phyloP scores from a whole-genome alignment of 2,797 vertebrate species.

The Oreortyx pictus region DNA sequence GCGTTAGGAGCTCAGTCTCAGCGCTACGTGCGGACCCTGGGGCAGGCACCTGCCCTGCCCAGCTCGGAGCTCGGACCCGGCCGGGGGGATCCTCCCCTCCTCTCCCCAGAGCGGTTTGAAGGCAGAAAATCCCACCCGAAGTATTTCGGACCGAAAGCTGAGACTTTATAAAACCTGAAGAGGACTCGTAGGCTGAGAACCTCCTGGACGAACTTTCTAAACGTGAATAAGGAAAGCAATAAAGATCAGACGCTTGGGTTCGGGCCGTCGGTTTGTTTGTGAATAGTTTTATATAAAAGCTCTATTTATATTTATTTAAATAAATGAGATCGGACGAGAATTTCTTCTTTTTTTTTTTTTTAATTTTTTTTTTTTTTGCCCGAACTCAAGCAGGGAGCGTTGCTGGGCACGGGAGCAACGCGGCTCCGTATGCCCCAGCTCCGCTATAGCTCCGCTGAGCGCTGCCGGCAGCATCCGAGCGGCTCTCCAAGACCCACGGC shows the following conservation, averaged over 20 bases:
- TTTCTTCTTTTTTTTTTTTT: background rate
- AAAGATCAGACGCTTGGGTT: slow-evolving; percentile 6
- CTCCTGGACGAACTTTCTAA: slow-evolving; percentile 22
- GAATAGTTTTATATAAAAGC: slow-evolving; percentile 88
- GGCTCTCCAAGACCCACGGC: background rate
- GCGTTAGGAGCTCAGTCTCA: slow-evolving; percentile 18
- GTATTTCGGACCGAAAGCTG: background rate
- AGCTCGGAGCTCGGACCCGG: background rate
- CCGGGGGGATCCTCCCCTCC: background rate
- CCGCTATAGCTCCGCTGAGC: background rate
- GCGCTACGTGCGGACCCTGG: slow-evolving; percentile 21
- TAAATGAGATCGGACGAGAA: slow-evolving; percentile 79
- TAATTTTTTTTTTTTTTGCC: background rate
- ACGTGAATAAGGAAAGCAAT: background rate
- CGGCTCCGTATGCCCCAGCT: background rate
- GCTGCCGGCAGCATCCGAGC: background rate
- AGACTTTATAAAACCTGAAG: background rate
- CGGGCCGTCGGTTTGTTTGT: slow-evolving; percentile 77
- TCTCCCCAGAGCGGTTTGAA: background rate
- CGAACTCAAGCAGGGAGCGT: background rate
- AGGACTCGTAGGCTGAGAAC: slow-evolving; percentile 38
- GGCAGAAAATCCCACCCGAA: background rate
- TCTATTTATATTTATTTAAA: slow-evolving; percentile 99
- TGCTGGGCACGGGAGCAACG: background rate
- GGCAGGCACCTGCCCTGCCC: slow-evolving; percentile 26